Evolutionary conservation across 2,797 vertebrate genomes (phyloP).

Genomic region (Notamacropus eugenii): DNA sequence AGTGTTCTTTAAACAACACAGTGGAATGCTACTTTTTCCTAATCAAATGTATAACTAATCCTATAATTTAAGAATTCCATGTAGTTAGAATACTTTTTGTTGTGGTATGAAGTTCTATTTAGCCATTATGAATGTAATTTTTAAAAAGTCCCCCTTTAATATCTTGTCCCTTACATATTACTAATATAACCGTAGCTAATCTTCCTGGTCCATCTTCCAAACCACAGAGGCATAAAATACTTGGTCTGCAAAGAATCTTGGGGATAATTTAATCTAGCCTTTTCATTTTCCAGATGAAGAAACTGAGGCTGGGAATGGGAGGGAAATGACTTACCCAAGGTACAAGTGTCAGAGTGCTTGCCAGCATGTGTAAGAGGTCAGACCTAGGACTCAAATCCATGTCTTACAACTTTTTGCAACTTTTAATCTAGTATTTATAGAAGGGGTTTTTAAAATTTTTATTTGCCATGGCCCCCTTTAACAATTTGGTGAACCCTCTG

Average conservation of each 20-base stretch:
- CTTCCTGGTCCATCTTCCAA: background rate
- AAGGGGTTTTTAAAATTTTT: background rate
- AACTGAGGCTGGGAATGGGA: background rate
- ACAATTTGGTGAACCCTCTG: background rate
- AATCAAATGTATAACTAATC: background rate
- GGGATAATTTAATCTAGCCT: background rate
- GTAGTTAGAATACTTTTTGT: background rate
- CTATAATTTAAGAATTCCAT: constrained; percentile 7
- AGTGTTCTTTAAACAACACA: background rate
- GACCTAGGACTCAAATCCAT: background rate
- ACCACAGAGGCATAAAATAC: background rate
- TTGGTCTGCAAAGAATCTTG: background rate
- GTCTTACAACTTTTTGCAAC: background rate
- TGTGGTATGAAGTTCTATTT: background rate
- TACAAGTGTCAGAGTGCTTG: too few relatives aligned
- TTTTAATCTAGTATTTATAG: background rate
- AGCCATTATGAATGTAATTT: background rate
- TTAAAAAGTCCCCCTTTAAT: background rate
- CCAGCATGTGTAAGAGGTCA: background rate
- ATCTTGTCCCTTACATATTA: background rate
- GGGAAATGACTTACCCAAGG: background rate
- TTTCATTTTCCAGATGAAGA: background rate
- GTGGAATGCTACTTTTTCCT: background rate
- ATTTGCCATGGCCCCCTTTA: background rate
- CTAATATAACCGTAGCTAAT: background rate